These are phyloP conservation scores for Andrena haemorrhoa DNA, from an alignment of 2,888 invertebrate genomes.

Conservation along the genomic window DNA sequence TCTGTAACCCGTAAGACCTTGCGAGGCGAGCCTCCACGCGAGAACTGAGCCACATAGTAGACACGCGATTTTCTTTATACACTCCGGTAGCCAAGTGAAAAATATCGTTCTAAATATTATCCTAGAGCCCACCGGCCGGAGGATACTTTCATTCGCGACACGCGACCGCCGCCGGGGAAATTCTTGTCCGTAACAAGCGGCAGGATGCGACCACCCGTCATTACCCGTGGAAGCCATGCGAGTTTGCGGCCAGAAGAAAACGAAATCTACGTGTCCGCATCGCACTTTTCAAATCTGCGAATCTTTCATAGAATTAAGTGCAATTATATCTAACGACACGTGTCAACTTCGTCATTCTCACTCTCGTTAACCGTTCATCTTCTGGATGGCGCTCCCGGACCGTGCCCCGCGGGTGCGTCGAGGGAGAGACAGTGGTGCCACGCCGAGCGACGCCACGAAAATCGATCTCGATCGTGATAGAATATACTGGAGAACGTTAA, in stretches of 20 bases:
- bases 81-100: constrained; percentile 85
- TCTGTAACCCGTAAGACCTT: constrained; percentile 70
- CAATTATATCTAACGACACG: constrained; percentile 1
- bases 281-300: not conserved
- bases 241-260: not conserved
- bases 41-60: constrained; percentile 84
- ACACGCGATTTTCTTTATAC: constrained; percentile 85
- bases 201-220: constrained; percentile 43
- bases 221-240: constrained; percentile 25
- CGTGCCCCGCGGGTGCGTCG: no score
- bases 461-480: not conserved
- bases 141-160: constrained; percentile 85
- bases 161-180: constrained; percentile 81
- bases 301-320: not conserved
- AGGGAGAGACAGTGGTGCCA: no score
- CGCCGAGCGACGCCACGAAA: not conserved
- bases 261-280: not conserved
- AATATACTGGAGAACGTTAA: not conserved
- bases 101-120: constrained; percentile 85
- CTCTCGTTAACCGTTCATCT: not conserved
- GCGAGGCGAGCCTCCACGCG: constrained; percentile 79
- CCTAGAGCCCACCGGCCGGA: constrained; percentile 76
- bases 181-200: constrained; percentile 76
- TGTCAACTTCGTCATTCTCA: not conserved
- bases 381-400: no score